These are phyloP conservation scores for Elymnias hypermnestra DNA, from an alignment of 1,140 invertebrate genomes.

Conservation along the genomic window DNA sequence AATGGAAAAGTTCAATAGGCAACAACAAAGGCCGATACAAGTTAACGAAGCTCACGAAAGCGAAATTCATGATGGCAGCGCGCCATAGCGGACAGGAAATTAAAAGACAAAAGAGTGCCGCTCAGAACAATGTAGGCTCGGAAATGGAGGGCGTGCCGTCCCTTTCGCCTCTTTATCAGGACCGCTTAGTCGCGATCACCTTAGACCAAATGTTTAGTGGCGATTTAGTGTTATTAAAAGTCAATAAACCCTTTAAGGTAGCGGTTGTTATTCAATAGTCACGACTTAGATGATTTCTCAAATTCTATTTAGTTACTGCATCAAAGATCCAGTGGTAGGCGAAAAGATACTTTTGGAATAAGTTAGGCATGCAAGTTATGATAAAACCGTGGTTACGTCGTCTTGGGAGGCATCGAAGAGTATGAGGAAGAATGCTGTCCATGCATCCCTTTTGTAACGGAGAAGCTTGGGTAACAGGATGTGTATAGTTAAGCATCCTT, in stretches of 20 bases:
- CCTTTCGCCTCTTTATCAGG: constrained; percentile 28
- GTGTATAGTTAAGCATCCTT: too few species aligned
- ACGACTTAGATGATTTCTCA: neutral
- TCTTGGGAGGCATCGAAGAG: too few species aligned
- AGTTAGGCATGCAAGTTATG: too few species aligned
- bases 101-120: constrained; percentile 73
- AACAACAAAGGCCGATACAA: constrained; percentile 70
- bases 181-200: constrained; percentile 28
- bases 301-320: constrained; percentile 1
- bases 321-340: too few species aligned
- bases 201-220: constrained; percentile 20
- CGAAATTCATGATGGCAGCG: constrained; percentile 64
- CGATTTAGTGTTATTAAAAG: constrained; percentile 11
- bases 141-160: constrained; percentile 60
- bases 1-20: constrained; percentile 72
- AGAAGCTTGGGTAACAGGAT: too few species aligned
- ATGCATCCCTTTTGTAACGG: too few species aligned
- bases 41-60: constrained; percentile 69
- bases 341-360: too few species aligned
- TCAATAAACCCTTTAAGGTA: constrained; percentile 1
- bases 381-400: too few species aligned
- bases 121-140: constrained; percentile 61
- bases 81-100: constrained; percentile 66
- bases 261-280: constrained; percentile 1
- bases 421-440: too few species aligned